Base-by-base conservation (phyloP, 2,797 vertebrate species). In the Cirrhinus molitorella region DNA sequence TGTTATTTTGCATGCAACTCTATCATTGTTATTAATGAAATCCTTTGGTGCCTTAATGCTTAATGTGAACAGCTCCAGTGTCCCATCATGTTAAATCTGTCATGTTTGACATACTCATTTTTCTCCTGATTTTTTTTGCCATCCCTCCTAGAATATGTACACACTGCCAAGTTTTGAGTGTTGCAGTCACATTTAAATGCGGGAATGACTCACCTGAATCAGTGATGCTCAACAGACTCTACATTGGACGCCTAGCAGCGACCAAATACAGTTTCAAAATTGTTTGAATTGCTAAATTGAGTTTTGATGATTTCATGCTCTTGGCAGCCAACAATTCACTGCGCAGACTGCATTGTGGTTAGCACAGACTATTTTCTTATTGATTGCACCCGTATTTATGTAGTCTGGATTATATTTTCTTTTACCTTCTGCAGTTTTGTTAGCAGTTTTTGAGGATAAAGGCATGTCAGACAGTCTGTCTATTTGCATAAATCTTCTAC, bases 21-120 rank as follows among this genome's bases (percentile, higher is more conserved):
- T 65, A 37, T 78, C 65, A 78, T 59, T 59, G 40, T 34, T 61
- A 37, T 34, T 78, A 43, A 51, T 83, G 74, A 47, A 65, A 71
- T 77, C 5, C 2, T 23, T 23, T 63, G 23, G 14, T 77, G 23
- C 76, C 81, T 25, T 72, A 23, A 49, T 57, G 19, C 5, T 49
- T 81, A 72, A 75, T 82, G 47, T 55, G 14, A 40, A n/a, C 68
- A 2, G 12, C 13, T 61, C 4, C 16, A 2, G 23, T 21, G 43
- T 78, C 43, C 40, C 47, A 47, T 16, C 2, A 14, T 75, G 63
- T 45, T 57, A 68, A 55, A n/a, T 7, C 37, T 57, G 37, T 68
- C 51, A 19, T 25, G 45, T 37, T 83, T 67, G 21, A 68, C 51
- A 34, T 12, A 76, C 21, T 76, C 25, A 25, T 72, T 16, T 40